Evolutionary conservation across 2,113 vertebrate genomes (phyloP), one percentile per base, ranked within the genome.

Genomic region (Eonycteris spelaea): DNA sequence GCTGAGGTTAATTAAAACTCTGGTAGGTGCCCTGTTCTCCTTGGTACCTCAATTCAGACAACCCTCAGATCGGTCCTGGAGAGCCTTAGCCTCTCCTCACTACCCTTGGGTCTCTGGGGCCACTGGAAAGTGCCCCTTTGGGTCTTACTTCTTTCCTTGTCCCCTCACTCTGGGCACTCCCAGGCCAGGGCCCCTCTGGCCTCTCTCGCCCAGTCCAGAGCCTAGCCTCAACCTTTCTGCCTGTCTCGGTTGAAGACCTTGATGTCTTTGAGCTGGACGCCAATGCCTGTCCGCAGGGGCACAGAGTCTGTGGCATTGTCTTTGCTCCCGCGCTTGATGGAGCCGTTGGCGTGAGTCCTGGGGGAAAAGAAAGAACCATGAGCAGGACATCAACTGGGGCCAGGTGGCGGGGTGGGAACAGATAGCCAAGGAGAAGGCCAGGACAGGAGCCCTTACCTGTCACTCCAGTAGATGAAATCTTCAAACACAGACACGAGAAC

Each of bases 401-500:
- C 9, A 48, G 35, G 15, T 18, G n/a, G 30, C 74, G 7, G 24
- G 33, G n/a, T n/a, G n/a, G 51, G 85, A 6, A 40, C 18, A 12
- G 28, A 7, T 0, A 1, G 48, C 26, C 0, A 4, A 14, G 45
- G 71, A 15, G 40, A 38, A 40, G 91, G 57, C 75, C 26, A 7
- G 82, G 70, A n/a, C 24, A 30, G 33, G 10, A 35, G 85, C 21
- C 43, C 94, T 85, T 80, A 99, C 99, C 99, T 98, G 77, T 99
- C 99, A 3, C 99, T 99, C 99, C 99, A 99, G 97, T 99, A 99
- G 90, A 99, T 99, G 98, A 99, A 99, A 43, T 99, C 99, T 98
- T 99, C 99, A 8, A 99, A 99, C 9, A 99, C 99, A 0, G 99
- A 99, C 35, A 99, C 0, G 99, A 99, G 98, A 99, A 99, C 99